Percentiles rank a stretch among this genome's conserved stretches.
These are phyloP conservation scores for Mechanitis mazaeus DNA, from an alignment of 2,888 invertebrate species.

Conservation along the genomic window DNA sequence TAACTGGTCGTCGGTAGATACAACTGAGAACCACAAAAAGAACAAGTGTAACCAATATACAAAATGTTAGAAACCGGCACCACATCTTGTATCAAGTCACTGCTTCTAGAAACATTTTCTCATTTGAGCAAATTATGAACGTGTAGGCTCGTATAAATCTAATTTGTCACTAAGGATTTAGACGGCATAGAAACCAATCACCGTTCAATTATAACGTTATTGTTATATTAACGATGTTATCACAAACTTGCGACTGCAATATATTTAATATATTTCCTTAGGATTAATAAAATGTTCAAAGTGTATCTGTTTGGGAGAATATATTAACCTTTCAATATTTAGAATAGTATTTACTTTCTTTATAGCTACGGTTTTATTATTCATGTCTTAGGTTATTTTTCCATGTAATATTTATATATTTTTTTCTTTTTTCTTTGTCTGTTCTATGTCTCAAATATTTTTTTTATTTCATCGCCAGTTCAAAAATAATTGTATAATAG, in stretches of 20 bases:
- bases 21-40: constrained; percentile 55
- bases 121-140: neutral
- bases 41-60: constrained; percentile 53
- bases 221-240: constrained; percentile 10
- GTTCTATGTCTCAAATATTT: too few species aligned
- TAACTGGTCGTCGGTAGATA: constrained; percentile 55
- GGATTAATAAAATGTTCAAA: too few species aligned
- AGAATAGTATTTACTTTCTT: too few species aligned
- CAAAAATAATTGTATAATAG: too few species aligned
- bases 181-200: constrained; percentile 16
- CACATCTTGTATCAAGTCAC: constrained; percentile 46
- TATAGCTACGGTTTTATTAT: too few species aligned
- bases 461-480: too few species aligned
- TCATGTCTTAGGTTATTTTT: too few species aligned
- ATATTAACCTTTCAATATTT: too few species aligned
- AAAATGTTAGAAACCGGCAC: constrained; percentile 62
- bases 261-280: neutral
- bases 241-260: constrained; percentile 16
- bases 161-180: constrained; percentile 15
- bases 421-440: too few species aligned
- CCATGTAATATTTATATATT: too few species aligned
- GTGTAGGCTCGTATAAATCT: constrained; percentile 9
- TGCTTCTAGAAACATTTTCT: constrained; percentile 8
- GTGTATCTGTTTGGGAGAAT: too few species aligned
- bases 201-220: constrained; percentile 18